A percentile compares a stretch with the other conserved stretches of the same genome.
Evolutionary conservation across 2,797 vertebrate species (phyloP).

Genomic region (Ctenopoma kingsleyae): DNA sequence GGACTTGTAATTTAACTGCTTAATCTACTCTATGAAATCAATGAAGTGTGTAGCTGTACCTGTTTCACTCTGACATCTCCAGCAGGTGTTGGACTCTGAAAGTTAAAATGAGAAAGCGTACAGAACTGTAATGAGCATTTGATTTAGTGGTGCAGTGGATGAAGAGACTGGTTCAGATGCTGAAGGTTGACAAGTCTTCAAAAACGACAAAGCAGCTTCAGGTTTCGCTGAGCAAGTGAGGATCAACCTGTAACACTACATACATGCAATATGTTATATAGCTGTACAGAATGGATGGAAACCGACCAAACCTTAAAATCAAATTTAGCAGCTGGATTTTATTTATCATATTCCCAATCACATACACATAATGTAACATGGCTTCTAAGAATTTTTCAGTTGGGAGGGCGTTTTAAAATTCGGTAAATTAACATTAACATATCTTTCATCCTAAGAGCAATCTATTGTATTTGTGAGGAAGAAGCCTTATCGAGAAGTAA

Average conservation of each 20-base stretch:
- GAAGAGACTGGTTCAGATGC: not conserved
- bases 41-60: slow-evolving; percentile 71
- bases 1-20: not conserved
- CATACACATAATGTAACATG: not conserved
- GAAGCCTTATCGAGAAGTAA: not conserved
- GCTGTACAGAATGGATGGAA: not conserved
- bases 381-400: accelerated
- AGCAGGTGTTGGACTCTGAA: slow-evolving; percentile 85
- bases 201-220: slow-evolving; percentile 9
- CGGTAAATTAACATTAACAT: not conserved
- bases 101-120: slow-evolving; percentile 68
- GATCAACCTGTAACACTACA: not conserved
- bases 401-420: not conserved
- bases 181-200: not conserved
- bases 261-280: not conserved
- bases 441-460: not conserved
- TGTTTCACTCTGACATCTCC: slow-evolving; percentile 87
- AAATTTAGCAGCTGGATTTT: accelerated
- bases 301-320: accelerated
- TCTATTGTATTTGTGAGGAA: not conserved
- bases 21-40: slow-evolving; percentile 6
- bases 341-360: not conserved
- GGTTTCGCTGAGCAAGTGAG: not conserved
- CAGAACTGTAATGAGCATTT: slow-evolving; percentile 10
- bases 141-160: not conserved